Conservation (phyloP, 2,797 vertebrate species). For the Sandelia bainsii region DNA sequence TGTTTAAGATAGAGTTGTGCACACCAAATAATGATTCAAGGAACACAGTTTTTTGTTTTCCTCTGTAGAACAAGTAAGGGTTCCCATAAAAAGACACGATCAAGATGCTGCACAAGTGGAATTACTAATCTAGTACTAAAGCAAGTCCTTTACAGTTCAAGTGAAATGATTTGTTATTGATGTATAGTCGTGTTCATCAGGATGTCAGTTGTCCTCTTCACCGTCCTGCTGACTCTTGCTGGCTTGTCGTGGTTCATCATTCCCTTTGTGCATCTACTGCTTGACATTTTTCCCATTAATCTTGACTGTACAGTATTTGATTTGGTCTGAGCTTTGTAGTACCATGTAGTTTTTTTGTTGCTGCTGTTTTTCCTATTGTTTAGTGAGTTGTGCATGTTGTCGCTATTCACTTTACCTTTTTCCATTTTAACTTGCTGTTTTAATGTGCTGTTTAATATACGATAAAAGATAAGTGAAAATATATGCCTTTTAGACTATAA, state of each 20-base stretch:
- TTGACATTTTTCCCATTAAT: slow-evolving; percentile 48
- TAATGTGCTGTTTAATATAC: slow-evolving; percentile 18
- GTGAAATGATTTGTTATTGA: slow-evolving; percentile 39
- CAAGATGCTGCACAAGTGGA: too few relatives aligned
- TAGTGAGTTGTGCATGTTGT: background rate
- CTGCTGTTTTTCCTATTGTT: background rate
- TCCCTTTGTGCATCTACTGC: slow-evolving; percentile 29
- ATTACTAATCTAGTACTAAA: background rate
- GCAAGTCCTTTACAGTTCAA: slow-evolving; percentile 5
- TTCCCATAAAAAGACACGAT: slow-evolving; percentile 1
- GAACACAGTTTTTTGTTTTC: background rate
- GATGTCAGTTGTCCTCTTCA: slow-evolving; percentile 49
- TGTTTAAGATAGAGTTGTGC: background rate
- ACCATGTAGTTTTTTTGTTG: background rate
- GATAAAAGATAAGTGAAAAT: slow-evolving; percentile 11
- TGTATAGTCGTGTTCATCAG: slow-evolving; percentile 40
- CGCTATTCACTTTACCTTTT: background rate
- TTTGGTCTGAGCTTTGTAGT: slow-evolving; percentile 52
- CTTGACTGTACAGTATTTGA: slow-evolving; percentile 61
- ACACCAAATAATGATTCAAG: background rate
- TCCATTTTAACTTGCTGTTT: slow-evolving; percentile 7
- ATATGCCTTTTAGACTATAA: slow-evolving; percentile 15
- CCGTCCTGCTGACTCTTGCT: slow-evolving; percentile 50
- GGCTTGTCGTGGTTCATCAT: slow-evolving; percentile 51
- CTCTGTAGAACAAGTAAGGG: background rate